Base-by-base conservation (phyloP, 92 coral and sea anemone genomes). In the Virgularia gustaviana region DNA sequence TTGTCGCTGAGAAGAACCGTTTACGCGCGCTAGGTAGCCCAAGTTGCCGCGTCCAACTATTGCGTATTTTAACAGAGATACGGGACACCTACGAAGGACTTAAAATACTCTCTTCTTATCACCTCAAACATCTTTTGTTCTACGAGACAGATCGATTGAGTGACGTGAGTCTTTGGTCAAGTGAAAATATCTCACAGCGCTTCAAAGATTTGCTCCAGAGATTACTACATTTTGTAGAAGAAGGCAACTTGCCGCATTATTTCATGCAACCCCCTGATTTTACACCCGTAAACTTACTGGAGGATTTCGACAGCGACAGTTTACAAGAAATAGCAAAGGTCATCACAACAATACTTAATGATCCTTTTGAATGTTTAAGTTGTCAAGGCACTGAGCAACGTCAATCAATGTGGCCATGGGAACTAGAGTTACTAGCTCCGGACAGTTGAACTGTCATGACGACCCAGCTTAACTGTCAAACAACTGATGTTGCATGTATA, bases 181-280 rank as follows among this genome's bases (percentile, higher is more conserved):
- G 96, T 9, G 89, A 94, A 22, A 90, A 85, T 47, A 94, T 79
- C 28, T 63, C 96, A n/a, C 71, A 83, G 19, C 83, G 96, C 13
- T 94, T 94, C 62, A 64, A 79, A 37, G 96, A 89, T 13, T 80
- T 94, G 55, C 77, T 94, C 23, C 78, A 87, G 45, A 73, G 89
- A 34, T 65, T 89, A 52, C 78, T 83, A 32, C 62, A 61, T 20
- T 86, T 85, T 47, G 78, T 94, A 10, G 83, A 89, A 41, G 88
- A 85, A 20, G 90, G 96, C 11, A 85, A 77, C 76, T 49, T 94
- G 22, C 78, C 83, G 8, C 96, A 94, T 75, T 94, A 94, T 27
- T 94, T 89, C 78, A 94, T 94, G 99, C 99, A 87, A 43, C 96
- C 99, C 18, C 99, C 99, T 4, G 99, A 94, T 58, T 89, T 90